Evolutionary conservation across 1,140 invertebrate species (phyloP).

Genomic region (Leptinotarsa defecta): DNA sequence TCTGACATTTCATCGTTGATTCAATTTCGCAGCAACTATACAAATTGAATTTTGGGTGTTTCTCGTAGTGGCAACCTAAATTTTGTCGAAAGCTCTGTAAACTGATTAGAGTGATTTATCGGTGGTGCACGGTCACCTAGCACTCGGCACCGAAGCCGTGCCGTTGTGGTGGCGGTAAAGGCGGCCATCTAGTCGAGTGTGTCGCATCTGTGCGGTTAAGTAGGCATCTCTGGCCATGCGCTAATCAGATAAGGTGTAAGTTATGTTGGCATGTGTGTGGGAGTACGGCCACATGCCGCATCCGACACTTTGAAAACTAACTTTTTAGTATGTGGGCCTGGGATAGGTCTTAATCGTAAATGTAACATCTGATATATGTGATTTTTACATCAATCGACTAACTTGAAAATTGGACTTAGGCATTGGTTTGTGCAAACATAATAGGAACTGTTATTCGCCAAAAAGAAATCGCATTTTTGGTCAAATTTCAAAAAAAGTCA

Average conservation of each 20-base stretch:
- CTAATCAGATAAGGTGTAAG: conserved; percentile 34
- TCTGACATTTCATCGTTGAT: background rate
- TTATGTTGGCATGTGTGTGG: conserved; percentile 31
- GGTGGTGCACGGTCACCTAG: background rate
- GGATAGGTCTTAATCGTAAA: background rate
- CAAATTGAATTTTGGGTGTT: background rate
- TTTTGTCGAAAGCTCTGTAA: background rate
- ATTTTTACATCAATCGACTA: too few relatives aligned
- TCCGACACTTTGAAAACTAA: background rate
- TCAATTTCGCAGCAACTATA: background rate
- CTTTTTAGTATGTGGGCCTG: background rate
- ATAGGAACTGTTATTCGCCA: too few relatives aligned
- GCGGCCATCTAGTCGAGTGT: conserved; percentile 12
- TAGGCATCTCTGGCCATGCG: conserved; percentile 24
- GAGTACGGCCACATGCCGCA: conserved; percentile 35
- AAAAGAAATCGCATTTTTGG: too few relatives aligned
- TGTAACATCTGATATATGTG: too few relatives aligned
- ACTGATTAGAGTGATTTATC: conserved; percentile 20
- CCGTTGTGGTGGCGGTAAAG: background rate
- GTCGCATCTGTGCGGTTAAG: conserved; percentile 31
- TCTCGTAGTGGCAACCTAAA: background rate
- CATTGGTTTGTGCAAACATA: too few relatives aligned
- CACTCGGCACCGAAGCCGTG: background rate
- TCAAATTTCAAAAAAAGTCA: too few relatives aligned
- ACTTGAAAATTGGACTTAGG: too few relatives aligned